A percentile compares a stretch with the other conserved stretches of the same genome.
These are phyloP conservation scores for Baronia brevicornis DNA, from an alignment of 2,888 invertebrate genomes.

Conservation along the genomic window DNA sequence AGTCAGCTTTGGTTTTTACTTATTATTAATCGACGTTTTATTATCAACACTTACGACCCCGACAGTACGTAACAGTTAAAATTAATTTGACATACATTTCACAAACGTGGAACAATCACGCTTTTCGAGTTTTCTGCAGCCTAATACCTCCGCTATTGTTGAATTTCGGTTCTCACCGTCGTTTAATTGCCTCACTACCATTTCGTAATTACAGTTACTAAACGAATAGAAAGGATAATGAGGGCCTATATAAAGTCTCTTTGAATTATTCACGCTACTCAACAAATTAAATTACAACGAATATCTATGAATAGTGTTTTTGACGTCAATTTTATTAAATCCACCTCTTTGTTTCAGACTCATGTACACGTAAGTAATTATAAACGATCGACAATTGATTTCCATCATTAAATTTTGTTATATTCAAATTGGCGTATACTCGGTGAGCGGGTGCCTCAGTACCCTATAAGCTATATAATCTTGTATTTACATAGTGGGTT, in stretches of 20 bases:
- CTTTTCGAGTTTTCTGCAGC: constrained; percentile 41
- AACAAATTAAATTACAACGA: constrained; percentile 33
- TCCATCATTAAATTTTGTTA: constrained; percentile 54
- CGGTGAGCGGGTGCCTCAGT: constrained; percentile 38
- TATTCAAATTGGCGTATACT: constrained; percentile 42
- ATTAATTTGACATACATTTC: no score
- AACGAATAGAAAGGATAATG: constrained; percentile 63
- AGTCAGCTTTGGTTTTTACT: no score
- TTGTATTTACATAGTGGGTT: constrained; percentile 57
- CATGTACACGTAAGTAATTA: constrained; percentile 44
- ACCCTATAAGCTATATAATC: constrained; percentile 38
- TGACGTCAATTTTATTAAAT: constrained; percentile 13
- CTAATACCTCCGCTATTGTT: constrained; percentile 56
- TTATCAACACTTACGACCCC: no score
- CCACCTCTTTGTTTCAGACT: constrained; percentile 11
- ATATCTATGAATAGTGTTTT: constrained; percentile 8
- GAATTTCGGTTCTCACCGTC: constrained; percentile 63
- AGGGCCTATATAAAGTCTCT: constrained; percentile 41
- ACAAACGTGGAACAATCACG: no score
- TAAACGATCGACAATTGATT: constrained; percentile 49
- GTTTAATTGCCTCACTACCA: constrained; percentile 60
- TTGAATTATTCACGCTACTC: constrained; percentile 48
- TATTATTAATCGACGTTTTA: no score
- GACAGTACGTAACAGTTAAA: no score
- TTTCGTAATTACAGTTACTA: constrained; percentile 61